phyloP scores from a whole-genome alignment of 2,888 invertebrate species.

The Spodoptera exigua region DNA sequence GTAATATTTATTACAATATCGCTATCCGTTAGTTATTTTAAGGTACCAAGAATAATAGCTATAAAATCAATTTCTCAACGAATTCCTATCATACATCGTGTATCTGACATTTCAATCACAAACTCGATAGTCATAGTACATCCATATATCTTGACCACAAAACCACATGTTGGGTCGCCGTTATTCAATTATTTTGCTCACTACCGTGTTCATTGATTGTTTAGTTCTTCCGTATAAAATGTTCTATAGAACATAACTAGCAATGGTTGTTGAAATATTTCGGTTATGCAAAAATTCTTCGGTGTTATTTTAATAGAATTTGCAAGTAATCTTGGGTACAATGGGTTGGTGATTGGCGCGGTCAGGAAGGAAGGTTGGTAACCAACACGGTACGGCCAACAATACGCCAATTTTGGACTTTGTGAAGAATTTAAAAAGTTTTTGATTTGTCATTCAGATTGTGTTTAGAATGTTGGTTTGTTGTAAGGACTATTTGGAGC shows the following conservation, averaged over 20 bases:
- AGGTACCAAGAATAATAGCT: conserved; percentile 49
- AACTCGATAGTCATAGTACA: conserved; percentile 77
- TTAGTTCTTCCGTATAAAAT: conserved; percentile 15
- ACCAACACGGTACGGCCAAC: conserved; percentile 61
- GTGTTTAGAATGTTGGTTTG: conserved; percentile 33
- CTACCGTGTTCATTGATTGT: conserved; percentile 38
- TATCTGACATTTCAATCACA: conserved; percentile 78
- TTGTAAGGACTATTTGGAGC: not conserved
- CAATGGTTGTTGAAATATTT: conserved; percentile 58
- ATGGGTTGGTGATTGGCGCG: conserved; percentile 77
- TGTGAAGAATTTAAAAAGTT: conserved; percentile 55
- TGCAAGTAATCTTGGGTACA: conserved; percentile 83
- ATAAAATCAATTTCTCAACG: conserved; percentile 56
- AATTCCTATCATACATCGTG: conserved; percentile 60
- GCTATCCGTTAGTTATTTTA: conserved; percentile 31
- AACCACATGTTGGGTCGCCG: conserved; percentile 54
- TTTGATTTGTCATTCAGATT: conserved; percentile 66
- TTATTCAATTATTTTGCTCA: conserved; percentile 50
- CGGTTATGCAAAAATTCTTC: conserved; percentile 32
- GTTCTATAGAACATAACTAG: conserved; percentile 15
- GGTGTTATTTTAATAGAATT: conserved; percentile 69
- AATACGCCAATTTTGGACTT: conserved; percentile 71
- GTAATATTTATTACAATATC: conserved; percentile 32
- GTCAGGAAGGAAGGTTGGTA: conserved; percentile 60
- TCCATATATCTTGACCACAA: conserved; percentile 79